These are phyloP conservation scores for Hirtodrosophila cameraria DNA, from an alignment of 2,888 invertebrate genomes.

Conservation along the genomic window DNA sequence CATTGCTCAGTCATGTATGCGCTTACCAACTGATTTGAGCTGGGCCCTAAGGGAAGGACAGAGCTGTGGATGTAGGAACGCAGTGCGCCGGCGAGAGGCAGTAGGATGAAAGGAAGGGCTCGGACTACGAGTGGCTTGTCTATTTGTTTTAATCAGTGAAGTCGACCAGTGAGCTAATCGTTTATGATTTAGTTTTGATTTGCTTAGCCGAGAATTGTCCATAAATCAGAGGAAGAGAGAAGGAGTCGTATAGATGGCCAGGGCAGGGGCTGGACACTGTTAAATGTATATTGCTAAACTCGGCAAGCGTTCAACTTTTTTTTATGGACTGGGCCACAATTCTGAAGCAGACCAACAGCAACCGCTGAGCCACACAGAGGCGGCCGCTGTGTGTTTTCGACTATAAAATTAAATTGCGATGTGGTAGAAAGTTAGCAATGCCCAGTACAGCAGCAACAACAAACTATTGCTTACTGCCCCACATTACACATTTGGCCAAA, in stretches of 20 bases:
- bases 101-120: background rate
- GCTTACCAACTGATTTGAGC: constrained; percentile 71
- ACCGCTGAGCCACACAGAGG: constrained; percentile 62
- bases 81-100: background rate
- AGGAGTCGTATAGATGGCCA: constrained; percentile 1
- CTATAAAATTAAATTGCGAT: constrained; percentile 80
- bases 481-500: constrained; percentile 71
- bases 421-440: constrained; percentile 75
- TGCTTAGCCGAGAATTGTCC: constrained; percentile 54
- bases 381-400: constrained; percentile 77
- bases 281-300: constrained; percentile 15
- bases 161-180: constrained; percentile 69
- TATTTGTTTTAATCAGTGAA: constrained; percentile 73
- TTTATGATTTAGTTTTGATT: constrained; percentile 78
- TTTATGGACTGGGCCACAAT: constrained; percentile 26
- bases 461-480: constrained; percentile 74
- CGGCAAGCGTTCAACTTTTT: constrained; percentile 39
- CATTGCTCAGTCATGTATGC: constrained; percentile 74
- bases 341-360: constrained; percentile 15
- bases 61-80: background rate
- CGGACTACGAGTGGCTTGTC: constrained; percentile 27
- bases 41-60: constrained; percentile 21
- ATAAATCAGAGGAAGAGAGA: constrained; percentile 40
- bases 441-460: constrained; percentile 53
- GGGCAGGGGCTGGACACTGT: background rate